These are phyloP conservation scores for Labeo catla DNA, from an alignment of 2,113 vertebrate genomes.

Conservation along the genomic window DNA sequence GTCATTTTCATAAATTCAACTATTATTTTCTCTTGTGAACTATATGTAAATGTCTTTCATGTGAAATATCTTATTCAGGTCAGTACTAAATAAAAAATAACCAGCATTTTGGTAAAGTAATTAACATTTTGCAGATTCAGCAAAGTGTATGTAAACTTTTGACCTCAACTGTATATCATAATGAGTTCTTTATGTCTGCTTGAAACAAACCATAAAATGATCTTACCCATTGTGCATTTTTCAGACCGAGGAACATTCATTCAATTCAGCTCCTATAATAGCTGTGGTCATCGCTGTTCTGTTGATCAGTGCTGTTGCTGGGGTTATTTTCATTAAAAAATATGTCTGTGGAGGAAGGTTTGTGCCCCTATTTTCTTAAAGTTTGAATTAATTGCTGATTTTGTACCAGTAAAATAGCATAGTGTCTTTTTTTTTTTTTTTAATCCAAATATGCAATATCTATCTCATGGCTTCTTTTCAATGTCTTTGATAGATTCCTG, in stretches of 20 bases:
- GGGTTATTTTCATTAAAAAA: constrained; percentile 88
- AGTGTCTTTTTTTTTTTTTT: too few species aligned
- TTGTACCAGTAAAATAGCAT: too few species aligned
- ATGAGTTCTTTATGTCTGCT: background rate
- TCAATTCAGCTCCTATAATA: constrained; percentile 78
- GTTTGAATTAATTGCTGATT: too few species aligned
- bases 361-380: constrained; percentile 56
- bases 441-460: background rate
- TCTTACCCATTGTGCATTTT: background rate
- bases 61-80: too few species aligned
- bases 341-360: constrained; percentile 94
- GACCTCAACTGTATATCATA: too few species aligned
- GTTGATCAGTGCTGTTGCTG: constrained; percentile 75
- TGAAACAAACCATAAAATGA: background rate
- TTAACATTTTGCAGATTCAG: too few species aligned
- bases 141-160: too few species aligned
- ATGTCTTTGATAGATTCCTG: constrained; percentile 80
- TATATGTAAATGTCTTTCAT: too few species aligned
- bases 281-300: constrained; percentile 83
- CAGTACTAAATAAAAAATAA: too few species aligned
- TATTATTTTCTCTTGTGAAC: too few species aligned
- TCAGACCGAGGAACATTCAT: constrained; percentile 67
- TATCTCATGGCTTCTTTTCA: background rate
- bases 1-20: too few species aligned
- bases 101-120: too few species aligned